These are phyloP conservation scores for Onychostruthus taczanowskii DNA, from an alignment of 2,113 vertebrate species.

Conservation along the genomic window DNA sequence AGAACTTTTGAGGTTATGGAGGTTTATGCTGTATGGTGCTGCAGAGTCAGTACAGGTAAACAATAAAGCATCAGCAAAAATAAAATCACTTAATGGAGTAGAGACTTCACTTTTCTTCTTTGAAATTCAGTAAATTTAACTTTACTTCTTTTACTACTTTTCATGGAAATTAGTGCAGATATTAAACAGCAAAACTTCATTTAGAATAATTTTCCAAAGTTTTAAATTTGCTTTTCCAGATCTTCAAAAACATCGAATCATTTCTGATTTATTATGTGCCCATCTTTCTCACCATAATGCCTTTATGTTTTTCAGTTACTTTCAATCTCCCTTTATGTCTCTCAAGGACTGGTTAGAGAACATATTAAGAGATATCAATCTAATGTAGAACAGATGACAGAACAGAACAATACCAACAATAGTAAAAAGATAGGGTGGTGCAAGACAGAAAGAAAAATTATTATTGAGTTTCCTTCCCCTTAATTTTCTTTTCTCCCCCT, in stretches of 20 bases:
- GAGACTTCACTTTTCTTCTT: background rate
- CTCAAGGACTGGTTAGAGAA: background rate
- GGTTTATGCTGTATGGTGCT: background rate
- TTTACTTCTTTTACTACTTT: background rate
- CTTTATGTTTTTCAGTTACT: background rate
- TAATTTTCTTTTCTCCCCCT: background rate
- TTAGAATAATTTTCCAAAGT: background rate
- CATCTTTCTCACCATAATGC: background rate
- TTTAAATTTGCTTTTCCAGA: background rate
- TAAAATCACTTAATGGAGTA: background rate
- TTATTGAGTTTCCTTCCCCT: background rate
- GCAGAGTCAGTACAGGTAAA: background rate
- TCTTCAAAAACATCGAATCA: background rate
- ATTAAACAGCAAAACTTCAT: background rate
- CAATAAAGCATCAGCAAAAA: background rate
- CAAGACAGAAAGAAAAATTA: background rate
- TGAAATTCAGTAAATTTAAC: background rate
- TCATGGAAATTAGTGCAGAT: background rate
- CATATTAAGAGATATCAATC: background rate
- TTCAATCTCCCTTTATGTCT: background rate
- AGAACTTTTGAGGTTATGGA: background rate
- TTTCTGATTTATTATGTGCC: background rate
- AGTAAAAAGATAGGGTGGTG: rapidly evolving
- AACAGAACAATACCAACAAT: background rate
- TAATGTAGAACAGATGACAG: background rate